Conservation (phyloP, 2,797 vertebrate species). For the Corythornis leucogaster region DNA sequence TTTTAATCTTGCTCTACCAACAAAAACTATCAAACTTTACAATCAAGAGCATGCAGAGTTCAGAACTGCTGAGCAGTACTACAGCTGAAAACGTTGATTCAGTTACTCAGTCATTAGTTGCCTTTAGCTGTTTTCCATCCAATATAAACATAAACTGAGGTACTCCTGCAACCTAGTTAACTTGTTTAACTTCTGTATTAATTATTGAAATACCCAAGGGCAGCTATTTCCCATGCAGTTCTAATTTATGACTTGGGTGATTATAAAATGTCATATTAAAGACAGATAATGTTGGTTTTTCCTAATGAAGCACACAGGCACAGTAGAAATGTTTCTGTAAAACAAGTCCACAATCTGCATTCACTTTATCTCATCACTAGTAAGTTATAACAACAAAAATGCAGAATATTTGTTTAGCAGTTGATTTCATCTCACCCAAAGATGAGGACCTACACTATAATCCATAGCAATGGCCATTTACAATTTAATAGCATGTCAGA, state of each 20-base stretch:
- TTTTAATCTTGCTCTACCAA: background rate
- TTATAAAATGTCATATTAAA: slow-evolving; percentile 54
- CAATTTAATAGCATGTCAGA: background rate
- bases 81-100: background rate
- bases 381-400: background rate
- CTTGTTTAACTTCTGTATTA: slow-evolving; percentile 67
- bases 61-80: background rate
- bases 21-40: background rate
- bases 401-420: background rate
- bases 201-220: slow-evolving; percentile 68
- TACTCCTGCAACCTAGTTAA: slow-evolving; percentile 62
- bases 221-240: slow-evolving; percentile 51
- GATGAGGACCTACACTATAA: background rate
- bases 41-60: background rate
- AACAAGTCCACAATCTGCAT: slow-evolving; percentile 44
- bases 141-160: slow-evolving; percentile 61
- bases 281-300: slow-evolving; percentile 21
- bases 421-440: background rate
- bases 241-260: slow-evolving; percentile 40
- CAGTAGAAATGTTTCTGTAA: slow-evolving; percentile 38
- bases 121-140: slow-evolving; percentile 67
- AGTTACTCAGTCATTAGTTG: slow-evolving; percentile 28
- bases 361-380: slow-evolving; percentile 29
- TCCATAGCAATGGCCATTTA: background rate
- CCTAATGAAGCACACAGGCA: slow-evolving; percentile 53